These are phyloP conservation scores for Lindbergichthys nudifrons DNA, from an alignment of 2,797 vertebrate species.

Conservation along the genomic window DNA sequence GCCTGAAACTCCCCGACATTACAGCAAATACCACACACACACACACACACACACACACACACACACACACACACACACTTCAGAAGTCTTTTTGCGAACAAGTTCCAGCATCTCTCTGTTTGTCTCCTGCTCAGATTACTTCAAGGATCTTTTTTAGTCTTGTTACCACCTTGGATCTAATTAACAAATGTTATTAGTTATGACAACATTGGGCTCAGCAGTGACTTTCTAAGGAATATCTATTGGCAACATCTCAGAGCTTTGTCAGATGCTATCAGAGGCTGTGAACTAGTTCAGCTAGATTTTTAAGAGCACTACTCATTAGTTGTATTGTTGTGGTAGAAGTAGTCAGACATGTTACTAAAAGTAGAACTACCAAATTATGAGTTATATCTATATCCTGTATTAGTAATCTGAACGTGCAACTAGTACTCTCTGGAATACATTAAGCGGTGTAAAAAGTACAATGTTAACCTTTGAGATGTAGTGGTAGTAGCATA, in stretches of 20 bases:
- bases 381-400: too few species aligned
- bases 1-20: too few species aligned
- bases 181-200: neutral
- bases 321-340: neutral
- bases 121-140: constrained; percentile 32
- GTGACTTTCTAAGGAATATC: neutral
- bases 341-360: neutral
- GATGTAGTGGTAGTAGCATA: too few species aligned
- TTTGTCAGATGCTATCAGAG: neutral
- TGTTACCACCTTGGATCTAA: neutral
- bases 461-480: too few species aligned
- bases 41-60: constrained; percentile 39
- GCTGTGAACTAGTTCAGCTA: neutral
- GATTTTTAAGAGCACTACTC: neutral
- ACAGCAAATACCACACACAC: too few species aligned
- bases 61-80: constrained; percentile 45
- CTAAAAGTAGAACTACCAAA: too few species aligned
- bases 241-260: neutral
- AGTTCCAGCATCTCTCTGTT: constrained; percentile 82
- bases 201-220: neutral
- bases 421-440: too few species aligned
- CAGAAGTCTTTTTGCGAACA: constrained; percentile 74
- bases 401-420: too few species aligned
- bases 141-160: neutral
- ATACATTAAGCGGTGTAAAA: too few species aligned